phyloP scores from a whole-genome alignment of 2,113 vertebrate species.

The Ovis aries region ARS-UI_Ramb_v3.0 NC_056062.1:12259501-12260000 shows the following conservation, averaged over 20 bases:
- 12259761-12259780: not conserved
- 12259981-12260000: not conserved
- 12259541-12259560: not conserved
- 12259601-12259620: not conserved
- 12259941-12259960: not conserved
- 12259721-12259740: not conserved
- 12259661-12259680: not conserved
- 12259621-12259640: not conserved
- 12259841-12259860: not conserved
- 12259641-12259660: not conserved
- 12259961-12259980: not conserved
- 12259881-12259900: not conserved
- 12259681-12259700: not conserved
- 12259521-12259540: not conserved
- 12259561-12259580: not conserved
- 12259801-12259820: not conserved
- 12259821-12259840: not conserved
- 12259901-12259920: not conserved
- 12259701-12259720: not conserved
- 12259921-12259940: not conserved
- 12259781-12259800: not conserved
- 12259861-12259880: too few species aligned
- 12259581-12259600: not conserved
- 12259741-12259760: not conserved
- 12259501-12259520: accelerated